Base-by-base conservation (phyloP, 2,888 invertebrate species). In the Eupelmus urozonus region DNA sequence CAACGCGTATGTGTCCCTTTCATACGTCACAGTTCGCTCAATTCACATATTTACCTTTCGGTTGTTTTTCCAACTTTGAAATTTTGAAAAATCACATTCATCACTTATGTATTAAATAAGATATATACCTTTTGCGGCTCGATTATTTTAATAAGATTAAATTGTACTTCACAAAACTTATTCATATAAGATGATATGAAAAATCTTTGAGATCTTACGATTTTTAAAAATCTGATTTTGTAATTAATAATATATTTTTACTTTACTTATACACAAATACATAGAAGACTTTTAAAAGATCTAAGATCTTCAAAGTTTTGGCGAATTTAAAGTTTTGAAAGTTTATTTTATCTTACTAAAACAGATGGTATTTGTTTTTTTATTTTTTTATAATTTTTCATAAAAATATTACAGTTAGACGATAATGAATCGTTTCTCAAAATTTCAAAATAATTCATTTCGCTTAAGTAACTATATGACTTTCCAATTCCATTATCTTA, bases 21-120 rank as follows among this genome's bases (percentile, higher is more conserved):
- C 75, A 78, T 79, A 81, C 79, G 81, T 81, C 80, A 82, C 82
- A 82, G 79, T 78, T 63, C 67, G 55, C 57, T 78, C 49, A 63
- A 51, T 74, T 57, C 51, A 34, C 9, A 69, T 67, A 11, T n/a
- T 59, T 42, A 70, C 57, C 27, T 34, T 60, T 16, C 18, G 23
- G 4, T 42, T 51, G 29, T 66, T 66, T 29, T 40, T 29, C 25
- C n/a, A 42, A 69, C 9, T 62, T 71, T 69, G 69, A 72, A 76
- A 69, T 76, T 76, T 76, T 67, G 67, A 76, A 76, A 78, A 79
- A 76, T 66, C 42, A 66, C 57, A 69, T 78, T 59, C 55, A 57
- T 59, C 16, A 49, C 13, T 53, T 11, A 40, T 67, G 16, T 45
- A 18, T 45, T 20, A 70, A n/a, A n/a, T 18, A 63, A 42, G 13